Conservation (phyloP, 2,888 invertebrate genomes). For the Hyles lineata region DNA sequence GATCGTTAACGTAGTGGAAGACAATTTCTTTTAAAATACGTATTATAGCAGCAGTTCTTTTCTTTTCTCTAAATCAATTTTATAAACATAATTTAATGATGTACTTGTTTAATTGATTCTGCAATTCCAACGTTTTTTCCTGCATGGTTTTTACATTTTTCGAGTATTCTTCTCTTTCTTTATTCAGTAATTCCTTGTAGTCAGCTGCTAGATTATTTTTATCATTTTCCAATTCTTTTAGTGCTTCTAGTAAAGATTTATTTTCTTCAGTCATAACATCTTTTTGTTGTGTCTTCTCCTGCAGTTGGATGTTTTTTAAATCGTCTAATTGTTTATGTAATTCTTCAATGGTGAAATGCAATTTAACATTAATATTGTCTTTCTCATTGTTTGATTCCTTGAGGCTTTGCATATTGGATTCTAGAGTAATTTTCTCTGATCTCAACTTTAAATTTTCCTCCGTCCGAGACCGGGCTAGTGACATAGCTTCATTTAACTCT, state of each 20-base stretch:
- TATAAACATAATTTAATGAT: neutral
- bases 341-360: slow-evolving; percentile 54
- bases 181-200: slow-evolving; percentile 78
- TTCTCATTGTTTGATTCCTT: slow-evolving; percentile 62
- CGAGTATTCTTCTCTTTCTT: slow-evolving; percentile 79
- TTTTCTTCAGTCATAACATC: slow-evolving; percentile 71
- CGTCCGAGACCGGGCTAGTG: slow-evolving; percentile 64
- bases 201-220: slow-evolving; percentile 72
- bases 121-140: slow-evolving; percentile 62
- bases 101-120: slow-evolving; percentile 70
- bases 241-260: slow-evolving; percentile 67
- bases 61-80: neutral
- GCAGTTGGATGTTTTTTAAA: slow-evolving; percentile 49
- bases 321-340: slow-evolving; percentile 57
- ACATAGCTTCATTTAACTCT: slow-evolving; percentile 66
- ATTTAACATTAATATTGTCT: slow-evolving; percentile 54
- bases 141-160: slow-evolving; percentile 67
- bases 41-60: neutral
- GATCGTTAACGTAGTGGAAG: slow-evolving; percentile 44
- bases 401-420: slow-evolving; percentile 60
- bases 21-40: neutral
- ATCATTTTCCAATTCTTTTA: slow-evolving; percentile 74
- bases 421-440: slow-evolving; percentile 66
- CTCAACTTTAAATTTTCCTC: slow-evolving; percentile 65
- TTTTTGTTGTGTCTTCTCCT: slow-evolving; percentile 53